Evolutionary conservation across 2,888 invertebrate species (phyloP).

Genomic region (Cremastinae sp.): DNA sequence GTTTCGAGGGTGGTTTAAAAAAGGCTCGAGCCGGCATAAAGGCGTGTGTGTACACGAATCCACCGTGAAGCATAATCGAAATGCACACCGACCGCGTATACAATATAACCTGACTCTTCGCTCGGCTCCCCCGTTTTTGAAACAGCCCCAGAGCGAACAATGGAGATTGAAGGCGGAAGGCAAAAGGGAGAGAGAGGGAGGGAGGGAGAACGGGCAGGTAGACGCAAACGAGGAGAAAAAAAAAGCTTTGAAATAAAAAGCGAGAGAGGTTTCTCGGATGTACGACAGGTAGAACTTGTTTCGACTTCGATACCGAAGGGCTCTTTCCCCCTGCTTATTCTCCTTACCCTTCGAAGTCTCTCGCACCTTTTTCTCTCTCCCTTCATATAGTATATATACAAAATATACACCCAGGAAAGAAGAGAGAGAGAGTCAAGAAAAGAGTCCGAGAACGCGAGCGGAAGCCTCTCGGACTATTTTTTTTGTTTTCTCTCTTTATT

Average conservation of each 20-base stretch:
- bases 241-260: too few species aligned
- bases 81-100: conserved; percentile 28
- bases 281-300: conserved; percentile 61
- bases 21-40: neutral
- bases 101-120: conserved; percentile 46
- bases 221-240: neutral
- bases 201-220: conserved; percentile 23
- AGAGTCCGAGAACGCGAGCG: neutral
- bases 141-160: conserved; percentile 57
- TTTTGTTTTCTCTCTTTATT: too few species aligned
- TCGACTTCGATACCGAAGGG: conserved; percentile 63
- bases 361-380: conserved; percentile 40
- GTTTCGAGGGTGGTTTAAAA: conserved; percentile 30
- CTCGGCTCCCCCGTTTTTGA: conserved; percentile 46
- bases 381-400: too few species aligned
- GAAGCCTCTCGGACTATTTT: too few species aligned
- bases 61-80: conserved; percentile 4
- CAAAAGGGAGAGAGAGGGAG: neutral
- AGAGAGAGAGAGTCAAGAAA: neutral
- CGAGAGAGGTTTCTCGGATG: conserved; percentile 32
- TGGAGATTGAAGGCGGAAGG: neutral
- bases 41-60: conserved; percentile 1
- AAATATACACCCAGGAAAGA: too few species aligned
- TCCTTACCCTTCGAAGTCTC: conserved; percentile 13
- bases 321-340: conserved; percentile 36